A percentile compares a stretch with the other conserved stretches of the same genome.
These are phyloP conservation scores for Vanessa tameamea DNA, from an alignment of 1,140 invertebrate species.

Conservation along the genomic window DNA sequence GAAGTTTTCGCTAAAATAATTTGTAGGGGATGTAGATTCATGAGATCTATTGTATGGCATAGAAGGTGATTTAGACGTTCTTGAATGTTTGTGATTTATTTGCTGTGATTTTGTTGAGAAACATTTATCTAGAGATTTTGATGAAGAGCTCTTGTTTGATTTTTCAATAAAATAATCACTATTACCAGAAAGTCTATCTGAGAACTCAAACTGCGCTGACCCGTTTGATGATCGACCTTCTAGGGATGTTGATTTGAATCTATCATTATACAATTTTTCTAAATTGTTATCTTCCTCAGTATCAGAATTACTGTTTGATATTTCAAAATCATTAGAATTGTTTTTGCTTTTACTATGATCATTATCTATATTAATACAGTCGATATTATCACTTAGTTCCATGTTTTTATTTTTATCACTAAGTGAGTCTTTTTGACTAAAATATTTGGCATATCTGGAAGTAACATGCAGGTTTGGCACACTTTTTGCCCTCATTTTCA, in stretches of 20 bases:
- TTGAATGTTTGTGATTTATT: constrained; percentile 31
- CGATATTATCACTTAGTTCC: constrained; percentile 38
- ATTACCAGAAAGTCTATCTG: constrained; percentile 29
- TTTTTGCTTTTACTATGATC: constrained; percentile 42
- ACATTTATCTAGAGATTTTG: constrained; percentile 42
- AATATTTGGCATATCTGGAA: constrained; percentile 79
- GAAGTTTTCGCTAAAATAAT: constrained; percentile 11
- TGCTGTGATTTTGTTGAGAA: constrained; percentile 23
- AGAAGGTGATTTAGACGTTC: constrained; percentile 48
- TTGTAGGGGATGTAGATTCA: constrained; percentile 37
- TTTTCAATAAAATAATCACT: constrained; percentile 58
- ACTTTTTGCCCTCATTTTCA: constrained; percentile 73
- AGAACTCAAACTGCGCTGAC: constrained; percentile 13
- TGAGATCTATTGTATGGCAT: constrained; percentile 29
- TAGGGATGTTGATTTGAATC: constrained; percentile 59
- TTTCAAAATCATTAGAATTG: constrained; percentile 35
- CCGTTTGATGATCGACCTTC: constrained; percentile 41
- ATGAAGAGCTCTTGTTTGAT: constrained; percentile 36
- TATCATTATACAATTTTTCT: constrained; percentile 71
- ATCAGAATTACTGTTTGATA: constrained; percentile 39
- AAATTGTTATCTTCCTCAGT: constrained; percentile 66
- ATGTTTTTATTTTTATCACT: constrained; percentile 56
- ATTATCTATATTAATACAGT: constrained; percentile 37
- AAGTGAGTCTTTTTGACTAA: constrained; percentile 73
- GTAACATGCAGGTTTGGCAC: constrained; percentile 77